Evolutionary conservation across 2,797 vertebrate species (phyloP).

Genomic region (Tiaroga cobitis): DNA sequence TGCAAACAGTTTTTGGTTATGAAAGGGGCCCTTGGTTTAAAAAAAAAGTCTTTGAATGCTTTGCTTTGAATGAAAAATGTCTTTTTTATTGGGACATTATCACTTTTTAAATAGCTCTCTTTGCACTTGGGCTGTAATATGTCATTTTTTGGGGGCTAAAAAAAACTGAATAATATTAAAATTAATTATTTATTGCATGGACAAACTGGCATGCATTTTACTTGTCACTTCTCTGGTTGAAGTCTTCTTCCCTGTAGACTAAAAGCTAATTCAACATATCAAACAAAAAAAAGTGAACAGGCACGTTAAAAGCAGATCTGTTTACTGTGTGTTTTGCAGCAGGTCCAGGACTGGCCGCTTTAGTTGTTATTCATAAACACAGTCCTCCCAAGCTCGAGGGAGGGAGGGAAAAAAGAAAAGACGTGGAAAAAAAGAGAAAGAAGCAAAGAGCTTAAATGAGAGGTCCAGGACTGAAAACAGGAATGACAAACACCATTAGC

Average conservation of each 20-base stretch:
- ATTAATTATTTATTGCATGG: neutral
- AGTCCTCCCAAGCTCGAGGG: constrained; percentile 60
- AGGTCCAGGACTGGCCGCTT: constrained; percentile 77
- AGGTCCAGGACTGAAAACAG: constrained; percentile 80
- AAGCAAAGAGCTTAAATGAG: constrained; percentile 62
- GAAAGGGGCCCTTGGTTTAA: neutral
- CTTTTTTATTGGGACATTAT: neutral
- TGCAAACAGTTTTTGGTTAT: neutral
- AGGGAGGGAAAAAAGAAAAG: constrained; percentile 23
- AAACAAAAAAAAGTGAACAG: constrained; percentile 70
- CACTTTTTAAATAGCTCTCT: neutral
- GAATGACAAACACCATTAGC: constrained; percentile 91
- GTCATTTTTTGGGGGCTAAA: neutral
- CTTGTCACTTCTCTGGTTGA: neutral
- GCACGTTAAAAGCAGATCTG: constrained; percentile 72
- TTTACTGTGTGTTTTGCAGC: constrained; percentile 70
- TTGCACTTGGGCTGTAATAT: neutral
- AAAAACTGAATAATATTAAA: neutral
- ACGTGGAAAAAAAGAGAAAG: constrained; percentile 68
- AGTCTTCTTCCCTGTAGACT: constrained; percentile 37
- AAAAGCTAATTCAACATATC: constrained; percentile 66
- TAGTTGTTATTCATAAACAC: constrained; percentile 75
- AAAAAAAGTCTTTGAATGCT: neutral
- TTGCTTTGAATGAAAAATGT: neutral
- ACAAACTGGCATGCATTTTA: neutral